Percentiles rank a stretch among this genome's conserved stretches.
Conservation (phyloP, 1,140 invertebrate species). For the Orussus abietinus region DNA sequence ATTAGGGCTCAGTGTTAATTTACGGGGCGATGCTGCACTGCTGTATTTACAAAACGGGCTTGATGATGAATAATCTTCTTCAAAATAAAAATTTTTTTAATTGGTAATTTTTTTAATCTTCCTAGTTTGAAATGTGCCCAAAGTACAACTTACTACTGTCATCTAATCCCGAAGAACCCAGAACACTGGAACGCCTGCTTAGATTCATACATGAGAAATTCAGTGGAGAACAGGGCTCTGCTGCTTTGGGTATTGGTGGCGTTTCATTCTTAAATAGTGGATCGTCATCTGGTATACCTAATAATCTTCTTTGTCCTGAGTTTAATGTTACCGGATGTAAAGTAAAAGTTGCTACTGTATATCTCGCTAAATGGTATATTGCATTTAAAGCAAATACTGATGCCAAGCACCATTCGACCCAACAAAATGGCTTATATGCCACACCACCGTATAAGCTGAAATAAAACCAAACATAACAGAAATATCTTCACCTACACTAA, state of each 20-base stretch:
- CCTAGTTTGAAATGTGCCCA: neutral
- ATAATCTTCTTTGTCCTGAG: slow-evolving; percentile 31
- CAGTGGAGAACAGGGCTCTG: slow-evolving; percentile 24
- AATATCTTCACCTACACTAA: slow-evolving; percentile 2
- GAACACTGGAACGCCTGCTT: slow-evolving; percentile 26
- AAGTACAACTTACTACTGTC: slow-evolving; percentile 29
- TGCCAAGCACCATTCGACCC: slow-evolving; percentile 39
- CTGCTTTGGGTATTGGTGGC: slow-evolving; percentile 17
- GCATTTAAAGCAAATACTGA: slow-evolving; percentile 38
- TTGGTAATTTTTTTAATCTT: neutral
- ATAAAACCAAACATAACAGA: slow-evolving; percentile 5
- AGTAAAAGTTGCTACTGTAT: slow-evolving; percentile 26
- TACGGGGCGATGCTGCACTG: slow-evolving; percentile 24
- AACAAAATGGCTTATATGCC: slow-evolving; percentile 38
- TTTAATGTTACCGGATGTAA: slow-evolving; percentile 30
- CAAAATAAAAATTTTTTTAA: slow-evolving; percentile 14
- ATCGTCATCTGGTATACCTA: slow-evolving; percentile 38
- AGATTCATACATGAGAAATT: slow-evolving; percentile 37
- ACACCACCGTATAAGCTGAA: slow-evolving; percentile 34
- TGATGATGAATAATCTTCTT: slow-evolving; percentile 34
- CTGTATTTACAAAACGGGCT: slow-evolving; percentile 36
- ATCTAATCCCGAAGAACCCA: slow-evolving; percentile 31
- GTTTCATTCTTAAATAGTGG: slow-evolving; percentile 33
- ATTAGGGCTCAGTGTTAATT: slow-evolving; percentile 29
- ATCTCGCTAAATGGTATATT: slow-evolving; percentile 36